Base-by-base conservation (phyloP, 2,888 invertebrate species). In the Notodonta ziczac region DNA sequence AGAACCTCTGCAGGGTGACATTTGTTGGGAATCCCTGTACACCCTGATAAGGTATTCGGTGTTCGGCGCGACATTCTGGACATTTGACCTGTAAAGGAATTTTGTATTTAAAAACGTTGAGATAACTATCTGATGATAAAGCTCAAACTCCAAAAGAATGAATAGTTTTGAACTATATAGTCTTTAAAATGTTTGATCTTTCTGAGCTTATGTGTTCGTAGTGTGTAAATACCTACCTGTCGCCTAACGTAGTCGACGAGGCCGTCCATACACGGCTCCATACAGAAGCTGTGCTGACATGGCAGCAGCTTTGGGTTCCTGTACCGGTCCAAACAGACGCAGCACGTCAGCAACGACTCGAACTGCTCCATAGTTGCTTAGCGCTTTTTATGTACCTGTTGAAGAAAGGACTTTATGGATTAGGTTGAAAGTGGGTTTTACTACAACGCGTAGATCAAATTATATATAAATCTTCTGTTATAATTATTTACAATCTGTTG, bases 241-340 rank as follows among this genome's bases (percentile, higher is more conserved):
- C 98, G 95, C 76, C 98, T 95, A 73, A 98, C 98, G 88, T 98
- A 98, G 94, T 98, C 98, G 84, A 98, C 98, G 58, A 99, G 95
- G 72, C 99, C 98, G 91, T 99, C 99, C 96, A 99, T 97, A 91
- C 99, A 99, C 60, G 99, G 99, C 85, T 98, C 98, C 97, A 98
- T 98, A 87, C 99, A 99, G 93, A 98, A 99, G 81, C 99, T 99
- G 96, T 99, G 99, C 95, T 99, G 99, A 89, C 99, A 99, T 96
- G 99, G 99, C 86, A 99, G 93, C 86, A 99, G 95, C 94, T 99
- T 99, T n/a, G 99, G 99, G 88, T 98, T 98, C 82, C 98, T 95
- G 94, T 97, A 99, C 83, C 99, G 96, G 94, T 99, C 99, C 90
- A 99, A 94, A 90, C 99, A 99, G 86, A 99, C 98, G 89, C 99